phyloP scores from a whole-genome alignment of 1,140 invertebrate species.

The Heliconius melpomene region DNA sequence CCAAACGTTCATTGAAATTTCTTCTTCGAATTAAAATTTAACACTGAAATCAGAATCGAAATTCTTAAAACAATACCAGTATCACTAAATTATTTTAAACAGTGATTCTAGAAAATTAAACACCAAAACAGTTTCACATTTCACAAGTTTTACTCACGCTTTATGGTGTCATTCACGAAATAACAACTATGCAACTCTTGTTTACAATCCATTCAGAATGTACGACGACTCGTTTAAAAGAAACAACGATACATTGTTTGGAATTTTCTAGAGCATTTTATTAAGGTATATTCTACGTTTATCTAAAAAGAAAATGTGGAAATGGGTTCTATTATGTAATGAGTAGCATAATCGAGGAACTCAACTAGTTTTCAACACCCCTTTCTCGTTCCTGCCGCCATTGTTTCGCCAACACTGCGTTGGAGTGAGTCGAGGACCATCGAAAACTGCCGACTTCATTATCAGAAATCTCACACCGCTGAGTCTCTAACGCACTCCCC shows the following conservation, averaged over 20 bases:
- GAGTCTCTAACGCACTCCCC: slow-evolving; percentile 35
- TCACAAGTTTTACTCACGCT: slow-evolving; percentile 2
- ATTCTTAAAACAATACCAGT: not conserved
- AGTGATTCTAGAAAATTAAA: slow-evolving; percentile 1
- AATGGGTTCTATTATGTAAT: slow-evolving; percentile 22
- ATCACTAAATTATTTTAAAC: not conserved
- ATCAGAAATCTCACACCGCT: slow-evolving; percentile 50
- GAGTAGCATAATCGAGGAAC: slow-evolving; percentile 23
- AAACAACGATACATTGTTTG: slow-evolving; percentile 27
- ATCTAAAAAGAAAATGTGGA: slow-evolving; percentile 21
- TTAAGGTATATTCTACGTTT: slow-evolving; percentile 15
- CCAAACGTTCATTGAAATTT: too few relatives aligned
- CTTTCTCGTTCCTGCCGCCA: slow-evolving; percentile 23
- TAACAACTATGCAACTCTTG: slow-evolving; percentile 28
- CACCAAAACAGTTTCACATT: not conserved
- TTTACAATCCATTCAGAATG: slow-evolving; percentile 37
- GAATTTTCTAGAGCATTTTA: slow-evolving; percentile 21
- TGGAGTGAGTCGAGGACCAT: slow-evolving; percentile 56
- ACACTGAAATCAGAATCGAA: not conserved
- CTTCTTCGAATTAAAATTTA: too few relatives aligned
- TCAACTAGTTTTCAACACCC: slow-evolving; percentile 25
- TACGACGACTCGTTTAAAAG: slow-evolving; percentile 32
- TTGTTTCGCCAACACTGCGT: slow-evolving; percentile 51
- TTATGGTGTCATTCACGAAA: slow-evolving; percentile 26
- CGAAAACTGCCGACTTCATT: slow-evolving; percentile 53